Base-by-base conservation (phyloP, 2,888 invertebrate genomes). In the Dolichomitus sp. region DNA sequence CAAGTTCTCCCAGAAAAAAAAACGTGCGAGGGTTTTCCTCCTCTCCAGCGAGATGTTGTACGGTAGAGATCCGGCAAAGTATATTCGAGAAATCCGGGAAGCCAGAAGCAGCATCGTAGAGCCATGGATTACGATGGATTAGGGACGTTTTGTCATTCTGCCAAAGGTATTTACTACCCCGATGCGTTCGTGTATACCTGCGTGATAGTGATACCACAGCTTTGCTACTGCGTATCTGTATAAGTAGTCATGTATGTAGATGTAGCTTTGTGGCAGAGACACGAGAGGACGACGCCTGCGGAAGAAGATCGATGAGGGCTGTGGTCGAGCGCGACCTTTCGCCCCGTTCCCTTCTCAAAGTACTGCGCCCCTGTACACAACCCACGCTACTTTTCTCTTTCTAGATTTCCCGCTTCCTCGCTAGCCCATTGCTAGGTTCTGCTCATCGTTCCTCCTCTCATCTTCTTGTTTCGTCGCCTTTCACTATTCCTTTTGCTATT, bases 81-180 rank as follows among this genome's bases (percentile, higher is more conserved):
- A 75, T 70, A 82, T 65, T 79, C 70, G 82, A 68, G 78, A 83
- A 84, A 86, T 86, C 86, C 82, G 79, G 66, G 85, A 86, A 86
- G 84, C 86, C 84, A 80, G 81, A 69, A 80, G 77, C 79, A 30
- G 65, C 37, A 45, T 57, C 73, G 72, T 59, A 40, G 73, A 57
- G 78, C 77, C 72, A 70, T 78, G 83, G 86, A 82, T 86, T 86
- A 86, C 86, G 80, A 85, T 85, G 86, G 86, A 86, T 86, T 86
- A 86, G 83, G 84, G 59, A 82, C 84, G 80, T 84, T 86, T 85
- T 86, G 86, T 86, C 86, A 85, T 86, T 82, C 85, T 86, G 86
- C 86, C 86, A 86, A 86, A 85, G 83, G 80, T 85, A 86, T 86
- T 84, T 86, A 85, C 80, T 84, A 59, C 52, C 65, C 68, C 52